Conservation (phyloP, 2,113 vertebrate genomes). For the Aramus guarauna region DNA sequence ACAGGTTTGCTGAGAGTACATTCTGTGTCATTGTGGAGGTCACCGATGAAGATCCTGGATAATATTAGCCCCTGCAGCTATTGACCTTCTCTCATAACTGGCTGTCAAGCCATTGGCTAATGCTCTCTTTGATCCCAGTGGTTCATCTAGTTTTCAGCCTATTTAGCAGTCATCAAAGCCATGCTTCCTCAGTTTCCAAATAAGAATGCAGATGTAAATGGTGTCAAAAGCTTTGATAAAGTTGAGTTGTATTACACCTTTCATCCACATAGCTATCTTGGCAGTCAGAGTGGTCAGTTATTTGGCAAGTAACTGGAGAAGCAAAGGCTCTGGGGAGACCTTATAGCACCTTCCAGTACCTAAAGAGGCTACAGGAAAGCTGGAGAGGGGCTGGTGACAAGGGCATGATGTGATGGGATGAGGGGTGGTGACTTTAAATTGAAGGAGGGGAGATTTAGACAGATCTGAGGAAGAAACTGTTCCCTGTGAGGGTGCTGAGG, state of each 20-base stretch:
- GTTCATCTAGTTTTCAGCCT: background rate
- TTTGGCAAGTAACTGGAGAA: background rate
- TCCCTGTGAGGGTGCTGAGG: too few species aligned
- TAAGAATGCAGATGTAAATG: background rate
- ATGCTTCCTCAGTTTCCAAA: background rate
- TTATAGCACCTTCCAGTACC: too few species aligned
- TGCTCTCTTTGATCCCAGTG: background rate
- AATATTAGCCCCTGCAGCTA: background rate
- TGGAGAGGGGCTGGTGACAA: too few species aligned
- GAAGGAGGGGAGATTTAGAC: too few species aligned
- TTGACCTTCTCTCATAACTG: background rate
- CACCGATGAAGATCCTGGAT: background rate
- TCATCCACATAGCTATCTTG: background rate
- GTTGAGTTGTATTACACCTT: background rate
- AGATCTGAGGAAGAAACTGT: too few species aligned
- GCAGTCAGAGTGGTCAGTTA: background rate
- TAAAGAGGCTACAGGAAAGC: too few species aligned
- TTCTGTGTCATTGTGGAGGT: background rate
- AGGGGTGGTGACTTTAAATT: too few species aligned
- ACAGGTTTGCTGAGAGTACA: background rate
- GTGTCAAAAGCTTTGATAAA: background rate
- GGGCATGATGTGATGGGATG: too few species aligned
- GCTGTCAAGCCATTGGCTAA: background rate
- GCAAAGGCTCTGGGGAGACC: too few species aligned
- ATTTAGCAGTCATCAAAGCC: background rate